Base-by-base conservation (phyloP, 2,113 vertebrate genomes). In the Catharus bicknelli region DNA sequence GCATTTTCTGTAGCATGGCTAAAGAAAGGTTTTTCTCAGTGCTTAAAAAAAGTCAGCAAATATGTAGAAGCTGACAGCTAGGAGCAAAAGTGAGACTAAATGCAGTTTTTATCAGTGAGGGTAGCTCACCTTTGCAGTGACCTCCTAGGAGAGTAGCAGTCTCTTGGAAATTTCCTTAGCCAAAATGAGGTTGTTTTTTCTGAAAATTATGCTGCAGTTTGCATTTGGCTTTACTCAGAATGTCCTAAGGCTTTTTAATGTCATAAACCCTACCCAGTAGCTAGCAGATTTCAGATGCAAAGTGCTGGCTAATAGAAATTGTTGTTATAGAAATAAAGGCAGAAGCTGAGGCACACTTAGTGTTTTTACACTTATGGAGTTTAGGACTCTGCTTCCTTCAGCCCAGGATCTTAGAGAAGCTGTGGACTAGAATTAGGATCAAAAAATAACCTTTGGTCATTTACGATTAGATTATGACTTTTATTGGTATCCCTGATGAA, bases 51-150 rank as follows among this genome's bases (percentile, higher is more conserved):
- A 86, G 9, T 14, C 10, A 57, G 32, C 20, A 45, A 53, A 84
- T 50, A 53, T 36, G 27, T 34, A 81, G 73, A 72, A 81, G 47
- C 36, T 86, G 77, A 81, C 68, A 81, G 50, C 68, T 38, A n/a
- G 61, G 29, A 78, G 61, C 42, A 90, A 73, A 77, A 81, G 13
- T 32, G 50, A 91, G n/a, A 64, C 30, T 53, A 48, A 87, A 90
- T 48, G 51, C 13, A 50, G 27, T 74, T 91, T 91, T 69, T 30
- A 54, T 66, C 38, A 70, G 27, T 30, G 27, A 84, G 14, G 9
- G 40, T 53, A 66, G 67, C 9, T 93, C 30, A 53, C 51, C 16
- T 69, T 69, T 58, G 27, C 61, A 61, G 10, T 42, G 50, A 66
- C 75, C 78, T 69, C 55, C 30, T 66, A 13, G 5, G 25, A 45